Evolutionary conservation across 2,888 invertebrate species (phyloP), one percentile per base, ranked within the genome.

Genomic region (Dynastes tityus): DNA sequence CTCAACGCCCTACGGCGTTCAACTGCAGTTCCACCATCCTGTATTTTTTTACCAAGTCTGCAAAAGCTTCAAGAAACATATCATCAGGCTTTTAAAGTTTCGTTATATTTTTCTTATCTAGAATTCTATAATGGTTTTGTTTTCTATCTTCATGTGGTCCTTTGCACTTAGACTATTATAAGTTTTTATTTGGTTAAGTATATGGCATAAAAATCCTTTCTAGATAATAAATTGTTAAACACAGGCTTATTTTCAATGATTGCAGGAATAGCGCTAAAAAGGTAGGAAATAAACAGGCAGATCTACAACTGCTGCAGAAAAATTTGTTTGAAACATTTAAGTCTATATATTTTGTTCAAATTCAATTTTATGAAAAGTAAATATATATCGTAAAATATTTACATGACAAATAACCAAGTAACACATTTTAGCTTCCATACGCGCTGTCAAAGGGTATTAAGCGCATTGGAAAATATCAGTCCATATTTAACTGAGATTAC

Each of bases 281-380:
- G 22, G 11, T 49, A 13, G 49, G n/a, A 11, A 74, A 61, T 29
- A 74, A 63, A 13, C 61, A 74, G 45, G 73, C 61, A 22, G 61
- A 74, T 4, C 22, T 27, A 27, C 40, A 63, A 29, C 1, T 27
- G 22, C 27, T 61, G 13, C 45, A 74, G 16, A 74, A 74, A 49
- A 45, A 13, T 61, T n/a, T 74, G 27, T 61, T 74, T 32, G 73
- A 74, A 13, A 74, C 63, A 27, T 74, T 61, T 27, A 61, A 45
- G 45, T 22, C 9, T 45, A 22, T 37, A 1, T 74, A 45, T 61
- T 74, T 74, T 45, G 45, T 61, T 2, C 73, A 74, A 45, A 74
- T 74, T 27, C 40, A 74, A 74, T 74, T 49, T 45, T 74, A 74
- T 45, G 61, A 74, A 37, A 74, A 63, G 73, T 74, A 74, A 37